These are phyloP conservation scores for Amphipoea oculea DNA, from an alignment of 2,888 invertebrate species.

Conservation along the genomic window DNA sequence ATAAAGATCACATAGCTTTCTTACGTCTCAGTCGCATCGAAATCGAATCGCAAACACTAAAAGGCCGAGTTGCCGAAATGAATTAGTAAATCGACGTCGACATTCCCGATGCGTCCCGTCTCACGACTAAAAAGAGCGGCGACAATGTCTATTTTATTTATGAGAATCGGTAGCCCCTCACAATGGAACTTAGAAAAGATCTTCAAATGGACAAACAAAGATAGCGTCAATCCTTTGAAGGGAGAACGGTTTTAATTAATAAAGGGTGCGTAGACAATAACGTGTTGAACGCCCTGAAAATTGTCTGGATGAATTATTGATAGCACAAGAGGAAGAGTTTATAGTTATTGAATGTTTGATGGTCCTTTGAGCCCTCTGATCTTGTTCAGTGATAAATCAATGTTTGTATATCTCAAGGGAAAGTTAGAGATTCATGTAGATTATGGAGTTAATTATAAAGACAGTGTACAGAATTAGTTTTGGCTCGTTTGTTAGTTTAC, in stretches of 20 bases:
- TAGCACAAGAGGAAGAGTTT: constrained; percentile 48
- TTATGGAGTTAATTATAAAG: constrained; percentile 25
- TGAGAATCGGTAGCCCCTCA: constrained; percentile 81
- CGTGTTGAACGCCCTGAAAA: constrained; percentile 62
- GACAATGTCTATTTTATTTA: constrained; percentile 87
- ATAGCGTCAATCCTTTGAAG: constrained; percentile 74
- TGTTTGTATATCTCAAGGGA: constrained; percentile 30
- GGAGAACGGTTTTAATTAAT: constrained; percentile 70
- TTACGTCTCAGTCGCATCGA: constrained; percentile 26
- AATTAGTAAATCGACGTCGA: constrained; percentile 88
- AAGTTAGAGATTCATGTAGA: constrained; percentile 15
- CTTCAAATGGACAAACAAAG: constrained; percentile 74
- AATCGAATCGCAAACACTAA: constrained; percentile 73
- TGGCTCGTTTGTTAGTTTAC: constrained; percentile 41
- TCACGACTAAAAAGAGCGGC: constrained; percentile 82
- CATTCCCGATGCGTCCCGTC: constrained; percentile 83
- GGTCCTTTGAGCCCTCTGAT: constrained; percentile 32
- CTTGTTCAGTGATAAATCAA: constrained; percentile 33
- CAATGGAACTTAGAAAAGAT: constrained; percentile 80
- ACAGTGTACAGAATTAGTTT: constrained; percentile 27
- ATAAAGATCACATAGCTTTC: background rate
- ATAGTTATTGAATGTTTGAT: constrained; percentile 57
- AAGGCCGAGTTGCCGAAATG: constrained; percentile 80
- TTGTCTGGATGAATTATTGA: constrained; percentile 69
- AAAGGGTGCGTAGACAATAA: constrained; percentile 65